Percentiles rank a stretch among this genome's conserved stretches.
These are phyloP conservation scores for Manis javanica DNA, from an alignment of 2,797 vertebrate species.

Conservation along the genomic window DNA sequence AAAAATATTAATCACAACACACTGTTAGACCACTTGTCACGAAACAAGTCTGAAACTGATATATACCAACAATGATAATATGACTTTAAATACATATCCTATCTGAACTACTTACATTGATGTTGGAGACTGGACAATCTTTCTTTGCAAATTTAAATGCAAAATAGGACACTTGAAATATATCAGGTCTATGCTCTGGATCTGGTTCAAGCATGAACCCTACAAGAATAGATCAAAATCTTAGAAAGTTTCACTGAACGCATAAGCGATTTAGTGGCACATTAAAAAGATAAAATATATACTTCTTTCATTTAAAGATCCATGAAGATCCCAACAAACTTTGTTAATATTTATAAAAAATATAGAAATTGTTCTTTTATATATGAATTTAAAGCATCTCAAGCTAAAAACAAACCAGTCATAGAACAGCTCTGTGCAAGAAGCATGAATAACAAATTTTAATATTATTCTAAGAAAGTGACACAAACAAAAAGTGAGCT, in stretches of 20 bases:
- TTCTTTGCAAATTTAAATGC: constrained; percentile 96
- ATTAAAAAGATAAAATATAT: not conserved
- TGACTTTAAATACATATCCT: constrained; percentile 2
- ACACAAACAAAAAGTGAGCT: not conserved
- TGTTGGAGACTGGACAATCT: constrained; percentile 96
- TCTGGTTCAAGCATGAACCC: constrained; percentile 99
- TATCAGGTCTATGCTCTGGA: constrained; percentile 96
- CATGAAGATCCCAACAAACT: not conserved
- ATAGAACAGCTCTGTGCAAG: not conserved
- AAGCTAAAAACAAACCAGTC: not conserved
- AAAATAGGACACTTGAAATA: constrained; percentile 97
- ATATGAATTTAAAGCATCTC: not conserved
- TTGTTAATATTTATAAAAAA: constrained; percentile 11
- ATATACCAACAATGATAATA: not conserved
- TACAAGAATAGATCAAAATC: constrained; percentile 81
- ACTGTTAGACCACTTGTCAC: not conserved
- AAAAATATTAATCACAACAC: not conserved
- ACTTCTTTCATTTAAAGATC: not conserved
- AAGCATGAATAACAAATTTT: not conserved
- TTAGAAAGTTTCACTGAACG: constrained; percentile 7
- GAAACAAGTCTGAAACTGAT: not conserved
- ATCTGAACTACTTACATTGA: constrained; percentile 91
- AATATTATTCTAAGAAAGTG: not conserved
- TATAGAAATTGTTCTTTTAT: not conserved
- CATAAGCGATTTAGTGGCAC: not conserved